phyloP scores from a whole-genome alignment of 1,140 invertebrate genomes.

The Sitodiplosis mosellana region DNA sequence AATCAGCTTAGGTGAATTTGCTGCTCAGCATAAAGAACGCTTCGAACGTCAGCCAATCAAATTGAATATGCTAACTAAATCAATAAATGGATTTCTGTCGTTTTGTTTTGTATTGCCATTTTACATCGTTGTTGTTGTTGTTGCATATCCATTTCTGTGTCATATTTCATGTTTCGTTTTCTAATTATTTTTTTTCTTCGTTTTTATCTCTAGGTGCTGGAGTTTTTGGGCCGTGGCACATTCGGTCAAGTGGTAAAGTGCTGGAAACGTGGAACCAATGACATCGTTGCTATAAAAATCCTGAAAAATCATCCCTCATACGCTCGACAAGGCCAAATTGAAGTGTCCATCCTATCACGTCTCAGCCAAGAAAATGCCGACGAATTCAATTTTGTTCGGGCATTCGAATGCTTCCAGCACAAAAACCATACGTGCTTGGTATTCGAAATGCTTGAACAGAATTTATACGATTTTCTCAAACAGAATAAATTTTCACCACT shows the following conservation, averaged over 20 bases:
- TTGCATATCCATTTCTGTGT: not conserved
- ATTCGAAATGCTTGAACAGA: slow-evolving; percentile 99
- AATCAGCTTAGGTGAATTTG: no score
- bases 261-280: slow-evolving; percentile 99
- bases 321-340: slow-evolving; percentile 98
- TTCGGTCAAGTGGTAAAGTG: slow-evolving; percentile 99
- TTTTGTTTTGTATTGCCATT: no score
- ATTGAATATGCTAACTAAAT: no score
- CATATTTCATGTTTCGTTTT: not conserved
- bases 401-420: slow-evolving; percentile 99
- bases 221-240: slow-evolving; percentile 95
- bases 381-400: slow-evolving; percentile 98
- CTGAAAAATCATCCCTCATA: slow-evolving; percentile 99
- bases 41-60: no score
- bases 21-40: no score
- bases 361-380: slow-evolving; percentile 99
- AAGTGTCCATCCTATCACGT: slow-evolving; percentile 92
- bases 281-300: slow-evolving; percentile 99
- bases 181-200: not conserved
- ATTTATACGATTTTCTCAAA: slow-evolving; percentile 98
- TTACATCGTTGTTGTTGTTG: not conserved
- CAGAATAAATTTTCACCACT: slow-evolving; percentile 98
- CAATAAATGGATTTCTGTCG: not conserved
- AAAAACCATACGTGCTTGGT: slow-evolving; percentile 99
- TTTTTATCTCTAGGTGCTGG: slow-evolving; percentile 51